Conservation (phyloP, 2,888 invertebrate species). For the Acronicta psi region DNA sequence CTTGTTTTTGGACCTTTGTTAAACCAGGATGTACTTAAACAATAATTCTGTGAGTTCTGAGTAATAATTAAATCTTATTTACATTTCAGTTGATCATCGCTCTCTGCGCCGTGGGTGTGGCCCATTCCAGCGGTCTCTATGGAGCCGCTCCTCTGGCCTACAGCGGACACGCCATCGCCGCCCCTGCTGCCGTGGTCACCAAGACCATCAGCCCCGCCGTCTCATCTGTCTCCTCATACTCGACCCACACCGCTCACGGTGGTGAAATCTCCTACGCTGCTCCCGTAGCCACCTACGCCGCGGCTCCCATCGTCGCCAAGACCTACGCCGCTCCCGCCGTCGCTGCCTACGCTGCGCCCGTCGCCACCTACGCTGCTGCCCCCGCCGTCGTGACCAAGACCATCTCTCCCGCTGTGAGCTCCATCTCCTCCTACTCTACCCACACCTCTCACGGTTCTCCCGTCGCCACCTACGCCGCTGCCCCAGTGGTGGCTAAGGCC, state of each 20-base stretch:
- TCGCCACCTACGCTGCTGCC: conserved; percentile 62
- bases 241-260: conserved; percentile 64
- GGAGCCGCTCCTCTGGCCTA: conserved; percentile 84
- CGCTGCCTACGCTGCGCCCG: conserved; percentile 58
- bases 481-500: conserved; percentile 46
- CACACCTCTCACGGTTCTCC: conserved; percentile 65
- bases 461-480: conserved; percentile 65
- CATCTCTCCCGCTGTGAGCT: conserved; percentile 61
- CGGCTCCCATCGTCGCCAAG: conserved; percentile 59
- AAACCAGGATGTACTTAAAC: conserved; percentile 14
- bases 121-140: conserved; percentile 87
- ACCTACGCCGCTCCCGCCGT: conserved; percentile 72
- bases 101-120: conserved; percentile 89
- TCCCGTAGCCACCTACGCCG: conserved; percentile 63
- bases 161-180: conserved; percentile 79
- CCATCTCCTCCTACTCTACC: conserved; percentile 77
- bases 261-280: conserved; percentile 66
- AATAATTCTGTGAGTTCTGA: not conserved
- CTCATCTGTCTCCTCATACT: conserved; percentile 68
- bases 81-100: conserved; percentile 87
- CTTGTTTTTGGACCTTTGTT: conserved; percentile 1
- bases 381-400: conserved; percentile 53
- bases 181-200: conserved; percentile 75
- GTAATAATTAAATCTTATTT: conserved; percentile 11
- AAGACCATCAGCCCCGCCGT: conserved; percentile 77